These are phyloP conservation scores for Scaptomyza hsui DNA, from an alignment of 1,140 invertebrate species.

Conservation along the genomic window DNA sequence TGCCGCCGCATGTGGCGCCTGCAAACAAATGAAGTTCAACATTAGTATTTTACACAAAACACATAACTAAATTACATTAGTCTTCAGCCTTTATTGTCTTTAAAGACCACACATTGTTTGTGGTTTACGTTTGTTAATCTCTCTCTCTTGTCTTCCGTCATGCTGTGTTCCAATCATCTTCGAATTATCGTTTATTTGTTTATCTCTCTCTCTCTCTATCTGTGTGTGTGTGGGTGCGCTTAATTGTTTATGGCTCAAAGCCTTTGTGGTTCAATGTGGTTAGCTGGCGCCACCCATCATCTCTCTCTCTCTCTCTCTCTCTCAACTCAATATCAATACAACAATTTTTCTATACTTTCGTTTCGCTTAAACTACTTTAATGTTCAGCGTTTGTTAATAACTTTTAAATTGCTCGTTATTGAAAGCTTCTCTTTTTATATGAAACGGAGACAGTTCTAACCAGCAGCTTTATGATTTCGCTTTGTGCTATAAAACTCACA, in stretches of 20 bases:
- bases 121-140: neutral
- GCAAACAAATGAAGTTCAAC: constrained; percentile 27
- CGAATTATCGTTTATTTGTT: constrained; percentile 51
- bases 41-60: constrained; percentile 5
- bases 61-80: neutral
- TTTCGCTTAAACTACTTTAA: constrained; percentile 37
- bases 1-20: constrained; percentile 79
- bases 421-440: constrained; percentile 15
- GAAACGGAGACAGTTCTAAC: constrained; percentile 10
- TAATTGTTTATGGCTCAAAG: constrained; percentile 69
- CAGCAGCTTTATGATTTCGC: constrained; percentile 20
- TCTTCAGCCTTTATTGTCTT: constrained; percentile 2
- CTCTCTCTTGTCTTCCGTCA: constrained; percentile 23
- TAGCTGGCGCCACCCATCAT: constrained; percentile 42
- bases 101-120: neutral
- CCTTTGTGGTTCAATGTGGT: constrained; percentile 19
- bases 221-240: constrained; percentile 42
- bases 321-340: constrained; percentile 15
- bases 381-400: constrained; percentile 65
- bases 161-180: constrained; percentile 57
- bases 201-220: constrained; percentile 1
- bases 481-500: constrained; percentile 43
- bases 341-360: constrained; percentile 12
- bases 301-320: constrained; percentile 1
- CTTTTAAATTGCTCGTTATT: constrained; percentile 76